These are phyloP conservation scores for Sciaenops ocellatus DNA, from an alignment of 2,797 vertebrate genomes.

Conservation along the genomic window DNA sequence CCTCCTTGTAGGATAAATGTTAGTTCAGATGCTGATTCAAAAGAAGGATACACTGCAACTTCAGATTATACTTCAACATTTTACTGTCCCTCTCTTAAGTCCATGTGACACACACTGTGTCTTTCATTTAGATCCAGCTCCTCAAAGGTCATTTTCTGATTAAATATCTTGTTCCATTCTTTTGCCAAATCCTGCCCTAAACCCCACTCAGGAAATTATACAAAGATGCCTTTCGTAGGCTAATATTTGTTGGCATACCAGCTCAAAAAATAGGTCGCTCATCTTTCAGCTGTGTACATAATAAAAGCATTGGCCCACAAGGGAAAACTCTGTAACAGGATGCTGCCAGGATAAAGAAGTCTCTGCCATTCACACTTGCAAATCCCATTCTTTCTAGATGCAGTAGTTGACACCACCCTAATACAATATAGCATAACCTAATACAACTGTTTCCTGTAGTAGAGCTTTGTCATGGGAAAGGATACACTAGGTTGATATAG, in stretches of 20 bases:
- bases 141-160: constrained; percentile 14
- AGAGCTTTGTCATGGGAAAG: not conserved
- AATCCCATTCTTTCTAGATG: not conserved
- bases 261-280: not conserved
- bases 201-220: not conserved
- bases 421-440: not conserved
- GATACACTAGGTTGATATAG: not conserved
- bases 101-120: not conserved
- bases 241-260: constrained; percentile 24
- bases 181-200: constrained; percentile 15
- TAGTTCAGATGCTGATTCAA: not conserved
- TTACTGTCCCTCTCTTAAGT: not conserved
- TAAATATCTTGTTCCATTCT: constrained; percentile 12
- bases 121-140: constrained; percentile 1
- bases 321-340: not conserved
- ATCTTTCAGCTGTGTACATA: not conserved
- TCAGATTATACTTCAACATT: not conserved
- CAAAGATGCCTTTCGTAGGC: not conserved
- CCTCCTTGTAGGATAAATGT: not conserved
- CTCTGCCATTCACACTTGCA: not conserved
- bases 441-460: not conserved
- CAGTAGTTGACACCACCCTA: not conserved
- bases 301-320: not conserved
- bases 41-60: not conserved
- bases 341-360: constrained; percentile 9